Evolutionary conservation across 2,888 invertebrate genomes (phyloP), one percentile per base, ranked within the genome.

Genomic region (Cephus nigrinus): DNA sequence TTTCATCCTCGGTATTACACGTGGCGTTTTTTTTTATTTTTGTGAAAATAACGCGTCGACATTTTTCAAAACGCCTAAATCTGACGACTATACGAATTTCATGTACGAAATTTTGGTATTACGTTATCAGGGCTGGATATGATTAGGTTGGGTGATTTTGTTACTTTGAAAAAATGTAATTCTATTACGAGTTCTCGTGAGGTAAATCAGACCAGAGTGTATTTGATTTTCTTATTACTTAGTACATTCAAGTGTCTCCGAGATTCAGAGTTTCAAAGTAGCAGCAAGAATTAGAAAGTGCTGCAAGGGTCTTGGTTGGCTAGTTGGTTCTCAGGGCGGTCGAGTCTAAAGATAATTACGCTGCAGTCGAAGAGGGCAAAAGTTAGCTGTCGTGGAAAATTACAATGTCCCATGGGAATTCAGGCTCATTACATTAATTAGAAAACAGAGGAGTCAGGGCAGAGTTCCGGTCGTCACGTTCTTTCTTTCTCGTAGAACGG

Each of bases 371-470:
- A 55, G 23, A 55, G 55, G 55, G 23, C 55, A 55, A 55, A 55
- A 55, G 55, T 55, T 55, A 55, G 55, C 55, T 5, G 55, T 55
- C 23, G 55, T 23, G 23, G 69, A 34, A 77, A 80, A 80, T 79
- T 77, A 76, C 81, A 79, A 79, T 78, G 81, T 79, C 76, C 78
- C 12, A 69, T 69, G 79, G 77, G 79, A 81, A 80, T 79, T 80
- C 77, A 71, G 79, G 78, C 77, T 81, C 81, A 80, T 81, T 81
- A 79, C 78, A 81, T 81, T 81, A 80, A 81, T 81, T 81, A 80
- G 80, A 81, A 80, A 81, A 79, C 78, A 80, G 80, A 80, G 79
- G 78, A 80, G 68, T 75, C 75, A 74, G 76, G 68, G 73, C 1
- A 9, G 23, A 15, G 55, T 23, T 5, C 23, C 23, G 55, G 55